Evolutionary conservation across 2,797 vertebrate species (phyloP), one percentile per base, ranked within the genome.

Genomic region (Kryptolebias ocellatus): DNA sequence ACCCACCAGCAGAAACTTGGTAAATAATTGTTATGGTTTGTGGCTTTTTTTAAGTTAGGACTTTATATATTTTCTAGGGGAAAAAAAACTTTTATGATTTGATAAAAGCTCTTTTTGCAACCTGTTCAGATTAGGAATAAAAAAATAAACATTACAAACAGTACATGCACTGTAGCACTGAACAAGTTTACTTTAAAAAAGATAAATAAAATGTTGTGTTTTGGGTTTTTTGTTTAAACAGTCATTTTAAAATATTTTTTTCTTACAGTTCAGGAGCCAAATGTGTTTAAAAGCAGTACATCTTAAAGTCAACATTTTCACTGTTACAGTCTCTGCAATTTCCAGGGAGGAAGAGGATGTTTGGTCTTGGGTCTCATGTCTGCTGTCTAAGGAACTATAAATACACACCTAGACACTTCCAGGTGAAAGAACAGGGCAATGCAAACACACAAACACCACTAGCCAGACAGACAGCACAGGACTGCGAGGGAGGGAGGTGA

Each of bases 311-410:
- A 80, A 89, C 78, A 84, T 61, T 78, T 64, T 46, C 70, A 51
- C 79, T 68, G 77, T 72, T 84, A 62, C 74, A 77, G 84, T 75
- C 82, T 71, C 70, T 73, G 83, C 91, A 79, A 95, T 95, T 87
- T 95, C 95, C 89, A 95, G 93, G 76, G 94, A 95, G 88, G 95
- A 98, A 91, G 93, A 97, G 87, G 95, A 98, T 74, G 92, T 90
- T 88, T 86, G 85, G 77, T 95, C 95, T 87, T 92, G 92, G 83
- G 92, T 92, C 83, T 94, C 83, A 87, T 83, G 90, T 95, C 92
- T 90, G 80, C 86, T 91, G 94, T 96, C 53, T 78, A 87, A 86
- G 77, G 84, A 89, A 88, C 91, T 93, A 92, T 92, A 93, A 94
- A 94, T 93, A 94, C 87, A 91, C 86, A 90, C 77, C 76, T 89